A percentile compares a stretch with the other conserved stretches of the same genome.
Conservation (phyloP, 2,113 vertebrate species). For the Caranx ignobilis region DNA sequence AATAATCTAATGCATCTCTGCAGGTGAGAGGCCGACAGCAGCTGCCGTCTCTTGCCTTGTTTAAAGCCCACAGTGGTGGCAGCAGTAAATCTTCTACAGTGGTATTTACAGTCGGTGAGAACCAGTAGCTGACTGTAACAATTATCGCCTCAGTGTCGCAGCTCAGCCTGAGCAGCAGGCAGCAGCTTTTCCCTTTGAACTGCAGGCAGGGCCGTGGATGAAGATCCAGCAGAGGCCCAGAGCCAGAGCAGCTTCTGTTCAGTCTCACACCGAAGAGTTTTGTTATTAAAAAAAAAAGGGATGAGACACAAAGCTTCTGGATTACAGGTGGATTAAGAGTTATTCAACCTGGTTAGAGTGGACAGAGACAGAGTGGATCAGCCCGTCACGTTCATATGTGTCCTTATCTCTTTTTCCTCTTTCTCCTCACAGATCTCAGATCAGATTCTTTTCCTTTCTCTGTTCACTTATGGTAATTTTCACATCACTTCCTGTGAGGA, state of each 20-base stretch:
- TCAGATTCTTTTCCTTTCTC: background rate
- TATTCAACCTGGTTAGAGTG: background rate
- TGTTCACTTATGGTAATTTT: background rate
- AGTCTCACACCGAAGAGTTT: background rate
- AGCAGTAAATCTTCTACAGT: background rate
- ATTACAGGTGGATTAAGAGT: background rate
- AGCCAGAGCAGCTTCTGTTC: constrained; percentile 34
- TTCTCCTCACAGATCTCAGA: background rate
- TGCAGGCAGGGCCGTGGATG: constrained; percentile 10
- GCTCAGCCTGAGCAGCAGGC: constrained; percentile 25
- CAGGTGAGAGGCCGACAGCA: background rate
- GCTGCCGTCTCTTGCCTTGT: background rate
- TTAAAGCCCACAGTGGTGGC: background rate
- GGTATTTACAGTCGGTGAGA: background rate
- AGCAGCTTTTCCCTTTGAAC: constrained; percentile 58
- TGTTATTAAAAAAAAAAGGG: background rate
- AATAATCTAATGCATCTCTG: background rate
- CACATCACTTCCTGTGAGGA: constrained; percentile 13
- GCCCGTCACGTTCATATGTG: background rate
- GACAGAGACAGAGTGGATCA: background rate
- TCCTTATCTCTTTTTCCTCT: background rate
- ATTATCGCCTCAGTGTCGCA: constrained; percentile 56
- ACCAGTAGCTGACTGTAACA: constrained; percentile 33
- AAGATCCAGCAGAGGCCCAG: constrained; percentile 47
- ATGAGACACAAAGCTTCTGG: background rate